Conservation (phyloP, 37 sponge, comb jelly and placozoan genomes). For the Bolinopsis microptera region DNA sequence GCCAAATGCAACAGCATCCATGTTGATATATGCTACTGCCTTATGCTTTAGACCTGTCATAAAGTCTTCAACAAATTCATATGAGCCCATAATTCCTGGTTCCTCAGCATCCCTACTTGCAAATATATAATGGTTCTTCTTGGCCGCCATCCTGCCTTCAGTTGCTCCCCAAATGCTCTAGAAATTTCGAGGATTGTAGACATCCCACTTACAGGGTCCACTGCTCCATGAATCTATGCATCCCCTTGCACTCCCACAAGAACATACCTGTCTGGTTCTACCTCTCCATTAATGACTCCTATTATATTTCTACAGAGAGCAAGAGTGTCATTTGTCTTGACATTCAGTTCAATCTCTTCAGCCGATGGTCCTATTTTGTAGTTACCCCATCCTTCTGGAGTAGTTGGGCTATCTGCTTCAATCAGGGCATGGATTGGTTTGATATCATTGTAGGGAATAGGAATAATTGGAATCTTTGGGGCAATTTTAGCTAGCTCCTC, state of each 20-base stretch:
- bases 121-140: conserved; percentile 17
- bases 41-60: conserved; percentile 18
- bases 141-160: conserved; percentile 10
- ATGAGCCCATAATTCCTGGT: conserved; percentile 27
- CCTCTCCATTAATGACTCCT: conserved; percentile 28
- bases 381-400: conserved; percentile 4
- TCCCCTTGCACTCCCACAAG: conserved; percentile 35
- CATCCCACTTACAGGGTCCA: conserved; percentile 49
- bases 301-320: conserved; percentile 16
- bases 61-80: conserved; percentile 41
- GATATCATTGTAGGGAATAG: conserved; percentile 12
- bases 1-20: neutral
- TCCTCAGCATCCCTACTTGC: conserved; percentile 57
- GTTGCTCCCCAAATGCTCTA: neutral
- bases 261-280: conserved; percentile 48
- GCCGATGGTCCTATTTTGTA: conserved; percentile 10
- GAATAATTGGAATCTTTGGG: conserved; percentile 14
- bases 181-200: conserved; percentile 23
- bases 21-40: conserved; percentile 35
- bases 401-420: neutral
- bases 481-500: neutral
- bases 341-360: conserved; percentile 23
- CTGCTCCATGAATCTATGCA: conserved; percentile 65
- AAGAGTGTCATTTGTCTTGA: neutral
- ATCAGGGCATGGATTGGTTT: neutral